Base-by-base conservation (phyloP, 2,797 vertebrate species). In the Tokudaia muenninki region DNA sequence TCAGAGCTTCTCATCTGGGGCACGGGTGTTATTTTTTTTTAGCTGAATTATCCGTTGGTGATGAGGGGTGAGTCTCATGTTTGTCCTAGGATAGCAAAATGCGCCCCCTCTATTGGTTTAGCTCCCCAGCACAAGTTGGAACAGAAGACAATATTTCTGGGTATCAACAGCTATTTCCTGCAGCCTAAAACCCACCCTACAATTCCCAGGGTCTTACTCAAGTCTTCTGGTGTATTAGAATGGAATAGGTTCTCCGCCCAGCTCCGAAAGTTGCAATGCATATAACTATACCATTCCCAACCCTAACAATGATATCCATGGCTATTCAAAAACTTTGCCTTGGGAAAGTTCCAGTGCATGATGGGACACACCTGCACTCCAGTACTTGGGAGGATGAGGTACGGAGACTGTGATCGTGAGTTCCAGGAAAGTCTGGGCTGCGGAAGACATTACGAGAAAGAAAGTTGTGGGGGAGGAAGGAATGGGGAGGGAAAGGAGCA, bases 271-370 rank as follows among this genome's bases (percentile, higher is more conserved):
- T 90, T 87, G 82, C 92, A 95, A 61, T 59, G 9, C n/a, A 37
- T 22, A 84, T 84, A 90, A 37, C 78, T 86, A 91, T 47, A 72
- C 37, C 21, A 82, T n/a, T 6, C 44, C 19, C 26, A 37, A 79
- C 80, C 26, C 72, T 88, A 90, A 93, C 91, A 81, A 75, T 87
- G 92, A 37, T 34, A 77, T 26, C 63, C 50, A 22, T 96, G 87
- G 13, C 80, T 93, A 70, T 52, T 96, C 87, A 93, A 87, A 96
- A 84, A 79, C 44, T 55, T 80, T 80, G 52, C 87, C 31, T 67
- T 74, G 37, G 59, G 93, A 82, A 88, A 96, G 65, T 70, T 16
- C 82, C 67, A 29, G 52, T 67, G 59, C 21, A 92, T 74, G 21
- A 22, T 72, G 52, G 50, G 19, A 8, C 7, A 19, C 17, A 19